Conservation (phyloP, 2,888 invertebrate species). For the Trachelus troglodyta region DNA sequence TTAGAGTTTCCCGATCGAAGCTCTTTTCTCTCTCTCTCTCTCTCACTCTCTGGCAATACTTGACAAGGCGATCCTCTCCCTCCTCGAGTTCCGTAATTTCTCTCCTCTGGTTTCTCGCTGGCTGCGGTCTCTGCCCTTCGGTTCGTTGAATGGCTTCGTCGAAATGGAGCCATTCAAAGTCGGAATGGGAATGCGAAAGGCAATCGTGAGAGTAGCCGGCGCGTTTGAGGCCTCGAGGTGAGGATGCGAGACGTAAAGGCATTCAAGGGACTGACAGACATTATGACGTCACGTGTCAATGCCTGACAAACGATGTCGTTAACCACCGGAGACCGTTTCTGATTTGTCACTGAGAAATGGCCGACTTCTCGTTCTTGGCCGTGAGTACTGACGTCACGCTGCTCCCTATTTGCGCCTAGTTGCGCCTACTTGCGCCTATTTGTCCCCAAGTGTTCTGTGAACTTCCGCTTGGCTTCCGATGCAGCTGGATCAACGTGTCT, state of each 20-base stretch:
- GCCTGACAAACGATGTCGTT: constrained; percentile 30
- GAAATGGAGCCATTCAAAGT: constrained; percentile 13
- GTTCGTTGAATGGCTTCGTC: constrained; percentile 5
- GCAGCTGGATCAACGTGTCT: too few relatives aligned
- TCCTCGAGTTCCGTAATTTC: background rate
- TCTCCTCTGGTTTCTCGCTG: constrained; percentile 10
- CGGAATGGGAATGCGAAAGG: constrained; percentile 14
- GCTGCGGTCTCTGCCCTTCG: background rate
- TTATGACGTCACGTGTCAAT: constrained; percentile 23
- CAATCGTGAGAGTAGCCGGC: constrained; percentile 24
- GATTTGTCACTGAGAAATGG: constrained; percentile 16
- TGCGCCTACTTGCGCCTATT: too few relatives aligned
- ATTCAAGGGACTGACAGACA: constrained; percentile 18
- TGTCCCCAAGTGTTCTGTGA: too few relatives aligned
- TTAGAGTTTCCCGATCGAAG: background rate
- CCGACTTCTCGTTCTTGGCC: background rate
- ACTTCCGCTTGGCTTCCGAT: too few relatives aligned
- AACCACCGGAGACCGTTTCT: constrained; percentile 22
- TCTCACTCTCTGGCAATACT: too few relatives aligned
- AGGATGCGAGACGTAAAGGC: background rate
- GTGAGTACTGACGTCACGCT: too few relatives aligned
- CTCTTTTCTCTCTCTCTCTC: too few relatives aligned
- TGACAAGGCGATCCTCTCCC: background rate
- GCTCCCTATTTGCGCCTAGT: too few relatives aligned
- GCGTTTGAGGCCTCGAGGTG: background rate